Percentiles rank a stretch among this genome's conserved stretches.
Evolutionary conservation across 2,113 vertebrate genomes (phyloP).

Genomic region (Gadus macrocephalus): DNA sequence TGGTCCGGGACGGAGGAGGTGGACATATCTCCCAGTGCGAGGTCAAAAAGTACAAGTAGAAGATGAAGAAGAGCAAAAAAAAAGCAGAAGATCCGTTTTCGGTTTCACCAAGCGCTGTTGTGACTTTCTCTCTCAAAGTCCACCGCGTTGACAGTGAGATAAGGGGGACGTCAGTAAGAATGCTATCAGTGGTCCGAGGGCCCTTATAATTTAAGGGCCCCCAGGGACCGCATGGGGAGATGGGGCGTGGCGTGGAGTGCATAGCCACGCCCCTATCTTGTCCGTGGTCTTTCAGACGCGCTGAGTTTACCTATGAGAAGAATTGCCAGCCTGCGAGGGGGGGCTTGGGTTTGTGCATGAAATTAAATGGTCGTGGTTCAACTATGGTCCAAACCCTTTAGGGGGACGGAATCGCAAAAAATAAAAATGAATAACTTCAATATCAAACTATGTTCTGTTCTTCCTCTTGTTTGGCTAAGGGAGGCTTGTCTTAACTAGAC

Average conservation of each 20-base stretch:
- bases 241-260: slow-evolving; percentile 43
- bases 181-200: slow-evolving; percentile 7
- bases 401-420: too few species aligned
- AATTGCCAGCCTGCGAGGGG: too few species aligned
- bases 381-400: too few species aligned
- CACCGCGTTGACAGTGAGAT: slow-evolving; percentile 10
- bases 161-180: slow-evolving; percentile 17
- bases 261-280: slow-evolving; percentile 19
- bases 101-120: neutral
- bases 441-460: too few species aligned
- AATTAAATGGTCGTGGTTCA: too few species aligned
- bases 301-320: too few species aligned
- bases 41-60: neutral
- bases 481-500: too few species aligned
- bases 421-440: too few species aligned
- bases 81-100: slow-evolving; percentile 7
- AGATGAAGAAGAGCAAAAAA: neutral
- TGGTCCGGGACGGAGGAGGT: slow-evolving; percentile 68
- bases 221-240: slow-evolving; percentile 59
- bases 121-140: neutral
- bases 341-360: too few species aligned
- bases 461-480: too few species aligned
- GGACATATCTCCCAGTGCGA: slow-evolving; percentile 56
- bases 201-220: slow-evolving; percentile 66
- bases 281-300: too few species aligned